phyloP scores from a whole-genome alignment of 2,888 invertebrate genomes.

The Dicyrtomina minuta region DNA sequence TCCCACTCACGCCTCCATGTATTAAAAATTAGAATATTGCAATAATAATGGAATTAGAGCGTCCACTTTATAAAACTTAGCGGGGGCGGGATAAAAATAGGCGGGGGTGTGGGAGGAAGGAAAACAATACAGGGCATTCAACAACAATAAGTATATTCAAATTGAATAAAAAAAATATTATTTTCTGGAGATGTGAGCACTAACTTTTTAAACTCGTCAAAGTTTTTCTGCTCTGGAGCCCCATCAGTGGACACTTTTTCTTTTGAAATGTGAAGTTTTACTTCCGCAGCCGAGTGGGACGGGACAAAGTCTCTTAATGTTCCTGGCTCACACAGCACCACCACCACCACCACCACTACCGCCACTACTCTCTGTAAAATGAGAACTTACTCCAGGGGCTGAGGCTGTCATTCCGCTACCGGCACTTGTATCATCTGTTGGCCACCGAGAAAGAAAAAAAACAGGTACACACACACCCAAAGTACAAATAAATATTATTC shows the following conservation, averaged over 20 bases:
- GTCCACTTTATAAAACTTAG: too few relatives aligned
- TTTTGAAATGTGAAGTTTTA: constrained; percentile 16
- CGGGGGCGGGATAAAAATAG: too few relatives aligned
- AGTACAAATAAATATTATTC: neutral
- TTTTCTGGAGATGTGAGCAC: neutral
- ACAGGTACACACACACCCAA: neutral
- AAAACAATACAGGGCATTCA: too few relatives aligned
- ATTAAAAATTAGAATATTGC: too few relatives aligned
- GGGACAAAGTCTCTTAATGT: constrained; percentile 2
- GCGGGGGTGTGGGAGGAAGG: too few relatives aligned
- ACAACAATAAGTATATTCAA: too few relatives aligned
- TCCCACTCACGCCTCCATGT: too few relatives aligned
- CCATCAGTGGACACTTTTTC: neutral
- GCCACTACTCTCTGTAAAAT: neutral
- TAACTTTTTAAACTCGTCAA: constrained; percentile 27
- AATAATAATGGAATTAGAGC: too few relatives aligned
- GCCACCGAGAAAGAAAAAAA: neutral
- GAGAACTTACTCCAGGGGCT: constrained; percentile 20
- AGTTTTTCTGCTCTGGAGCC: constrained; percentile 8
- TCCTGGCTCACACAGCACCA: constrained; percentile 3
- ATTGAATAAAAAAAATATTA: too few relatives aligned
- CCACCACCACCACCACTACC: neutral
- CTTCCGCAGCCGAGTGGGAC: constrained; percentile 17
- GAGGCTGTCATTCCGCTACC: constrained; percentile 15
- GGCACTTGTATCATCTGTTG: constrained; percentile 3